Conservation (phyloP, 2,888 invertebrate species). For the Uloborus plumipes region DNA sequence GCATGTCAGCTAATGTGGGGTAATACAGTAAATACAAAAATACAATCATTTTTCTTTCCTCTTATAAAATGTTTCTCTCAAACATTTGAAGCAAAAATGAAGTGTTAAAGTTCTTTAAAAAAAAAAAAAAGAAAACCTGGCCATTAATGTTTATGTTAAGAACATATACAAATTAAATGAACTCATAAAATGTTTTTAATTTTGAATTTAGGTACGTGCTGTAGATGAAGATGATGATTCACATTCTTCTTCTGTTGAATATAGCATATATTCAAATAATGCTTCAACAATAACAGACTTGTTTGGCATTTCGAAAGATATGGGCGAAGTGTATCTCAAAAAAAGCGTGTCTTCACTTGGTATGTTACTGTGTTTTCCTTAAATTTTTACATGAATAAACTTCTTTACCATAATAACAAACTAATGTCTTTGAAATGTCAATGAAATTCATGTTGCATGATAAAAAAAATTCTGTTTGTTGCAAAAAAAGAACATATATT, state of each 20-base stretch:
- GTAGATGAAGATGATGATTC: constrained; percentile 69
- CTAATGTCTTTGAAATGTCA: too few species aligned
- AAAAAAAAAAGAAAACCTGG: too few species aligned
- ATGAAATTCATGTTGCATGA: too few species aligned
- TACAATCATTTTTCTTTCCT: too few species aligned
- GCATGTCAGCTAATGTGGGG: too few species aligned
- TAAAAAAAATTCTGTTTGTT: not conserved
- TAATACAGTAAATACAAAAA: too few species aligned
- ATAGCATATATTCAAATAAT: constrained; percentile 81
- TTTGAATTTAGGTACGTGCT: constrained; percentile 76
- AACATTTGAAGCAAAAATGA: too few species aligned
- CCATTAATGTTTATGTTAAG: not conserved
- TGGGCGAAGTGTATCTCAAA: constrained; percentile 80
- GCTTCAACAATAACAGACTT: constrained; percentile 75
- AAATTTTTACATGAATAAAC: not conserved
- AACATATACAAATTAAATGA: too few species aligned
- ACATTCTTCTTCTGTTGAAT: constrained; percentile 79
- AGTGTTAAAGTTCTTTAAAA: not conserved
- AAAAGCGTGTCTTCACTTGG: constrained; percentile 57
- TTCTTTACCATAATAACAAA: too few species aligned
- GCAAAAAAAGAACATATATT: too few species aligned
- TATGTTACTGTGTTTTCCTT: not conserved
- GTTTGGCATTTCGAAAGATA: constrained; percentile 81
- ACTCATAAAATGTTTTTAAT: not conserved
- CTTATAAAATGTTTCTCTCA: too few species aligned